These are phyloP conservation scores for Ichneumoninae sp. DNA, from an alignment of 2,888 invertebrate species.

Conservation along the genomic window DNA sequence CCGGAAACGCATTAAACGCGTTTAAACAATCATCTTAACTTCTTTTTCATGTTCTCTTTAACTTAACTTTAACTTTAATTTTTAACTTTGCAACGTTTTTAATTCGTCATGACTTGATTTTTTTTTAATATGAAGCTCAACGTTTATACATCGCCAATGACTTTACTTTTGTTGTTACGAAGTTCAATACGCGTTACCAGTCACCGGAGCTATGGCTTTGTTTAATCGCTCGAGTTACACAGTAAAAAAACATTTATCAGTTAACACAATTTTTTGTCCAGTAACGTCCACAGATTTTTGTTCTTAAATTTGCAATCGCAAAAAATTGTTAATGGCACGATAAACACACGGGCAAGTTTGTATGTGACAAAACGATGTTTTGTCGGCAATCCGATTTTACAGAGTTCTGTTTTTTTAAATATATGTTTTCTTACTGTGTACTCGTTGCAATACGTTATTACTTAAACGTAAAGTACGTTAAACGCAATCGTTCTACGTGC, in stretches of 20 bases:
- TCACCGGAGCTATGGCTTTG: neutral
- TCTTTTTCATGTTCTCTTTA: neutral
- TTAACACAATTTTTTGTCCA: too few species aligned
- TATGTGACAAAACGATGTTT: too few species aligned
- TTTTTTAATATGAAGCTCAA: neutral
- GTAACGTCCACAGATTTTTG: too few species aligned
- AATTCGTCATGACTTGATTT: neutral
- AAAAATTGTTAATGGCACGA: too few species aligned
- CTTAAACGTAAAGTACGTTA: neutral
- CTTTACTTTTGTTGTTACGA: neutral
- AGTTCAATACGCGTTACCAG: neutral
- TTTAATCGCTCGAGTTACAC: constrained; percentile 1
- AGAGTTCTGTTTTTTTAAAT: too few species aligned
- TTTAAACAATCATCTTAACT: neutral
- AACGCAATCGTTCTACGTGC: neutral
- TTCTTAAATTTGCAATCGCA: too few species aligned
- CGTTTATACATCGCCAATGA: neutral
- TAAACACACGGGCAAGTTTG: too few species aligned
- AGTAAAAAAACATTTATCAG: neutral
- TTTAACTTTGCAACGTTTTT: neutral
- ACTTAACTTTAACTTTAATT: neutral
- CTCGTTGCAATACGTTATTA: too few species aligned
- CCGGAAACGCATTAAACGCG: neutral
- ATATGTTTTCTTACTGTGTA: too few species aligned
- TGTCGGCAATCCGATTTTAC: too few species aligned